Percentiles rank a stretch among this genome's conserved stretches.
phyloP scores from a whole-genome alignment of 2,797 vertebrate genomes.

The Gambusia yucatana region DNA sequence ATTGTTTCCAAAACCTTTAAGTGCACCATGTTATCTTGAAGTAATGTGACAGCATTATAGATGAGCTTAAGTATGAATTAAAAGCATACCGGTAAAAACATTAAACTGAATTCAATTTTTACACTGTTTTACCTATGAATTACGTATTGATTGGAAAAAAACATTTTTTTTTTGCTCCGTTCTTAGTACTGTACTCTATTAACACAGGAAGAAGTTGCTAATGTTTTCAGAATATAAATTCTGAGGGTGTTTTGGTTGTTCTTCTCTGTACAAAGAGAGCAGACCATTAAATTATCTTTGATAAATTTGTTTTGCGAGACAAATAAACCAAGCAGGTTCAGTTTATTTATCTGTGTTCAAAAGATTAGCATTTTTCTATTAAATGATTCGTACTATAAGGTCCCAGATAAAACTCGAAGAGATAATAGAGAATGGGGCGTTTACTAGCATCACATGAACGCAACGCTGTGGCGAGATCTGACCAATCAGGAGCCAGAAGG shows the following conservation, averaged over 20 bases:
- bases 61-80: too few relatives aligned
- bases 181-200: not conserved
- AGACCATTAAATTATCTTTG: too few relatives aligned
- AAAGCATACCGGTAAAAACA: too few relatives aligned
- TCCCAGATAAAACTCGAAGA: not conserved
- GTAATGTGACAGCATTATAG: not conserved
- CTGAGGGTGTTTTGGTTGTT: not conserved
- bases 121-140: not conserved
- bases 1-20: not conserved
- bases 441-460: constrained; percentile 28
- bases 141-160: not conserved
- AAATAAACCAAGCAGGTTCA: not conserved
- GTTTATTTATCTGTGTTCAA: not conserved
- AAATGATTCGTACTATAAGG: not conserved
- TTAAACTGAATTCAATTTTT: not conserved
- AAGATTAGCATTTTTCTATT: not conserved
- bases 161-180: not conserved
- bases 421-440: not conserved
- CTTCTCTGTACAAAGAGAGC: too few relatives aligned
- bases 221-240: not conserved
- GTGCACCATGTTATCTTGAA: not conserved
- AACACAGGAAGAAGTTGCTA: not conserved
- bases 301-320: not conserved
- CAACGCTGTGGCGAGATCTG: constrained; percentile 17
- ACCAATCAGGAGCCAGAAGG: constrained; percentile 64